Conservation (phyloP, 2,888 invertebrate species). For the Bimastos eiseni region DNA sequence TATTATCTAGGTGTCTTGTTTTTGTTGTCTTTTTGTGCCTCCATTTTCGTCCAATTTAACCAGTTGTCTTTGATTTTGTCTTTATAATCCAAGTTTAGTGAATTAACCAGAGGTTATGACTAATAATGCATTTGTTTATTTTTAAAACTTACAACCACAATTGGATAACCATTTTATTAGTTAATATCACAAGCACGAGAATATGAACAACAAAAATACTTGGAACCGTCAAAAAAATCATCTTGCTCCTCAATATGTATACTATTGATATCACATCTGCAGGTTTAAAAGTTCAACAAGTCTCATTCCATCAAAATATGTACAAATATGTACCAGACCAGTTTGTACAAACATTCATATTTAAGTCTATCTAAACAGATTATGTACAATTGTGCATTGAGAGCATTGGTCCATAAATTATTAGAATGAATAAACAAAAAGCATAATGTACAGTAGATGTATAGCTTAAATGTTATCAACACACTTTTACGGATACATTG, state of each 20-base stretch:
- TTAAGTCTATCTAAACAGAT: not conserved
- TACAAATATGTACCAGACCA: not conserved
- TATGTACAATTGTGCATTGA: slow-evolving; percentile 3
- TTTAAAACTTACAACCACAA: not conserved
- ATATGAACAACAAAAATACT: slow-evolving; percentile 5
- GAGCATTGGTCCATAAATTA: slow-evolving; percentile 13
- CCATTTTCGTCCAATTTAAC: not conserved
- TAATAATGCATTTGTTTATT: not conserved
- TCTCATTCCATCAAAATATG: not conserved
- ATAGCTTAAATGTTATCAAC: not conserved
- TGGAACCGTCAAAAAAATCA: not conserved
- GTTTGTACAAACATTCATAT: not conserved
- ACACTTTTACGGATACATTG: not conserved
- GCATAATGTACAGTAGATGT: not conserved
- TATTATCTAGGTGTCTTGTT: not conserved
- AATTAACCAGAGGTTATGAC: not conserved
- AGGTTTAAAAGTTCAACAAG: slow-evolving; percentile 13
- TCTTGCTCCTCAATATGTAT: not conserved
- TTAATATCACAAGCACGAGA: not conserved
- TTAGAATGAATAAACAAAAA: slow-evolving; percentile 6
- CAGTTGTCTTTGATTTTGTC: no score
- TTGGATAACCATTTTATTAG: not conserved
- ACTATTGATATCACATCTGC: slow-evolving; percentile 6
- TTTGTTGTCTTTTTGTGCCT: not conserved
- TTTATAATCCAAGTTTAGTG: no score